A percentile compares a stretch with the other conserved stretches of the same genome.
These are phyloP conservation scores for Neelides folsomi DNA, from an alignment of 2,888 invertebrate genomes.

Conservation along the genomic window DNA sequence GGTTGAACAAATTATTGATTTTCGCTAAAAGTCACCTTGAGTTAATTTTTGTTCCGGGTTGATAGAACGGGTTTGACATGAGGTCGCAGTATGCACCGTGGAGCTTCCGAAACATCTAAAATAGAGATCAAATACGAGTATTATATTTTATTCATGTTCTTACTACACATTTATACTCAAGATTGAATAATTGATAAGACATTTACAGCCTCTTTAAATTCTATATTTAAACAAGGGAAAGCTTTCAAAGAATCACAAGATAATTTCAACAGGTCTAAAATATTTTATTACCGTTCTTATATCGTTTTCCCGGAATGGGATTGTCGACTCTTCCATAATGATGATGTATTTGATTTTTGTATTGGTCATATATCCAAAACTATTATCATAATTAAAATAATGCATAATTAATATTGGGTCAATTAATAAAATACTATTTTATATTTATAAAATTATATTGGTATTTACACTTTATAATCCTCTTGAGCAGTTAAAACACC, in stretches of 20 bases:
- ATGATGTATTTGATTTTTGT: conserved; percentile 89
- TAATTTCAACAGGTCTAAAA: conserved; percentile 28
- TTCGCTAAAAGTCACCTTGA: conserved; percentile 55
- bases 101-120: conserved; percentile 70
- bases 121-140: conserved; percentile 13
- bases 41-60: conserved; percentile 74
- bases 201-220: not conserved
- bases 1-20: no score
- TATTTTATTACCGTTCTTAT: conserved; percentile 62
- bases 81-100: conserved; percentile 87
- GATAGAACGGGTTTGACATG: conserved; percentile 92
- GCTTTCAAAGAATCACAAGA: not conserved
- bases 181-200: no score
- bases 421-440: not conserved
- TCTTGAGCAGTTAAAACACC: conserved; percentile 86
- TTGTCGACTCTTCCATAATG: conserved; percentile 78
- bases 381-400: conserved; percentile 38
- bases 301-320: conserved; percentile 80
- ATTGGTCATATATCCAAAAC: conserved; percentile 93
- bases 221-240: not conserved
- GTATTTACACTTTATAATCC: conserved; percentile 79
- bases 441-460: not conserved
- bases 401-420: not conserved
- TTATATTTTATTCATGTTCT: conserved; percentile 5
- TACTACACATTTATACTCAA: not conserved